Conservation (phyloP, 2,888 invertebrate species). For the Zelleria hepariella region DNA sequence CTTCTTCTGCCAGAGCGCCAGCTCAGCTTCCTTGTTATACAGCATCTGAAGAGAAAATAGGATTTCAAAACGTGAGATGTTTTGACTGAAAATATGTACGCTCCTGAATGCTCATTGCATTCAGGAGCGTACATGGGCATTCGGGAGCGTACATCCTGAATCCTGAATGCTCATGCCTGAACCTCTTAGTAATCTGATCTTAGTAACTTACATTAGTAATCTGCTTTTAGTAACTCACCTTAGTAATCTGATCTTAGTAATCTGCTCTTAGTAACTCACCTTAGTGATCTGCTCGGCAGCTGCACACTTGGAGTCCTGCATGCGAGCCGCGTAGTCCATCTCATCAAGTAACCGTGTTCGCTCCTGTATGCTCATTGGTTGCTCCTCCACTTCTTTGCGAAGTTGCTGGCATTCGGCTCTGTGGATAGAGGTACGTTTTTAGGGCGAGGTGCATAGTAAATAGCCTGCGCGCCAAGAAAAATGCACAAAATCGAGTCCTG, state of each 20-base stretch:
- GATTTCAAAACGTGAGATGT: neutral
- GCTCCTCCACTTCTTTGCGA: slow-evolving; percentile 32
- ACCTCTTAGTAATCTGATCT: too few relatives aligned
- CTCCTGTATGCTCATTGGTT: slow-evolving; percentile 37
- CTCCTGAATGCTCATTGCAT: neutral
- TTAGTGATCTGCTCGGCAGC: slow-evolving; percentile 45
- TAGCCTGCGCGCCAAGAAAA: too few relatives aligned
- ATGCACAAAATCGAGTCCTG: too few relatives aligned
- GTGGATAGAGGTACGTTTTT: neutral
- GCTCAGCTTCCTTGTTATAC: slow-evolving; percentile 43
- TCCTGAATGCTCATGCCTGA: too few relatives aligned
- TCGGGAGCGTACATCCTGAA: too few relatives aligned
- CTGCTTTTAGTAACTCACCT: slow-evolving; percentile 19
- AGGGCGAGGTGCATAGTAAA: neutral
- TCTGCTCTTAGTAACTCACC: slow-evolving; percentile 21
- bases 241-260: too few relatives aligned
- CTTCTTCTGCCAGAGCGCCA: slow-evolving; percentile 55
- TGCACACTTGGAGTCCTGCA: slow-evolving; percentile 45
- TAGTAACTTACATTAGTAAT: too few relatives aligned
- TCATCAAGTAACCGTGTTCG: slow-evolving; percentile 44
- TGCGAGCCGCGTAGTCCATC: slow-evolving; percentile 45
- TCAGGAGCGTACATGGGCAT: too few relatives aligned
- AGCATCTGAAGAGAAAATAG: slow-evolving; percentile 33
- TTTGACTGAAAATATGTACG: neutral
- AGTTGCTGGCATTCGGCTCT: slow-evolving; percentile 37